Percentiles rank a stretch among this genome's conserved stretches.
Evolutionary conservation across 2,888 invertebrate species (phyloP).

Genomic region (Tenthredo mesomela): DNA sequence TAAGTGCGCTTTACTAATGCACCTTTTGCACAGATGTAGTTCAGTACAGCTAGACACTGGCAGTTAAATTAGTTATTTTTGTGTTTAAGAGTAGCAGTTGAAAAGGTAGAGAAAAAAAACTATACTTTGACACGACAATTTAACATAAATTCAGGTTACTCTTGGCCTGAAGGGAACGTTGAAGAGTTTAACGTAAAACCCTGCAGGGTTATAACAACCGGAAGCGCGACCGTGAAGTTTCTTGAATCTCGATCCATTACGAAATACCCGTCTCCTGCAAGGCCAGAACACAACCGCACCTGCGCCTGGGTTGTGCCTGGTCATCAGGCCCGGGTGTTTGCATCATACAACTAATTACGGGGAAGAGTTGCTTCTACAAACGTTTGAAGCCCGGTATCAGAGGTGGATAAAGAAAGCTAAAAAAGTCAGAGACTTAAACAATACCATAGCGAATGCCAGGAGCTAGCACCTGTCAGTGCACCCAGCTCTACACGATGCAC

Average conservation of each 20-base stretch:
- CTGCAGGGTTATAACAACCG: constrained; percentile 33
- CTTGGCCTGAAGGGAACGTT: not conserved
- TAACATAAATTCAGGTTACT: not conserved
- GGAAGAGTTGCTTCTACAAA: constrained; percentile 52
- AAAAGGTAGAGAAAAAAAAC: not conserved
- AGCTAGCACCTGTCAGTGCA: constrained; percentile 52
- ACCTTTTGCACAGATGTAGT: not conserved
- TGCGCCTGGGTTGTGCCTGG: constrained; percentile 43
- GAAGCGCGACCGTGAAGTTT: constrained; percentile 42
- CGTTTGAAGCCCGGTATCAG: constrained; percentile 40
- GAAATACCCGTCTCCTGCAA: constrained; percentile 42
- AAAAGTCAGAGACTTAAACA: constrained; percentile 39
- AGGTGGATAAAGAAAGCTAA: constrained; percentile 23
- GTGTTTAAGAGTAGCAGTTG: not conserved
- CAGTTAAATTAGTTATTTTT: not conserved
- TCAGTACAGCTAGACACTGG: not conserved
- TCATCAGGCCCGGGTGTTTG: constrained; percentile 42
- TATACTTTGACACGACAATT: constrained; percentile 28
- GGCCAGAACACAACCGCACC: constrained; percentile 23
- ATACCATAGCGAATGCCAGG: constrained; percentile 40
- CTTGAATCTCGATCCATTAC: constrained; percentile 47
- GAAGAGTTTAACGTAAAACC: constrained; percentile 6
- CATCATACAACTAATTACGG: constrained; percentile 50
- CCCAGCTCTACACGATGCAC: constrained; percentile 24
- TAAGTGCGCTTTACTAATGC: not conserved